Base-by-base conservation (phyloP, 2,113 vertebrate genomes). In the Heliornis fulica region DNA sequence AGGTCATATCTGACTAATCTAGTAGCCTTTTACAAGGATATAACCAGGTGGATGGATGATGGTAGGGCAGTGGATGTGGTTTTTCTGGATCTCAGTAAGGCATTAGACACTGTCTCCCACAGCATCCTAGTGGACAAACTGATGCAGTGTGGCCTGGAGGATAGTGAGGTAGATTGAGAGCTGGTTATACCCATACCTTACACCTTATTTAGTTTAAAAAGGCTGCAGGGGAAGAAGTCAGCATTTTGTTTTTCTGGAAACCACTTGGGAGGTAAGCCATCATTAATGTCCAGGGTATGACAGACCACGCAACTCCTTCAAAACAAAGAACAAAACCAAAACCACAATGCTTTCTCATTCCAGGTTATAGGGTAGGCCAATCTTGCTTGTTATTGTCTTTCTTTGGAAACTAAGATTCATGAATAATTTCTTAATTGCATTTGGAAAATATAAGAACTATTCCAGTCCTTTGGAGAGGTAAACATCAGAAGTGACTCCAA, bases 271-370 rank as follows among this genome's bases (percentile, higher is more conserved):
- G 7, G 4, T 15, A 84, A n/a, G 12, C 3, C 18, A 11, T 36
- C 25, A 50, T 29, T 15, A 48, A 7, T 13, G 20, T 79, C 20
- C 56, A 53, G 51, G 57, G 26, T 2, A 29, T 48, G 34, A 13
- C 46, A 41, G 28, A n/a, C 6, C 34, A 15, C 1, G 0, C 2
- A 75, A 9, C 3, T 61, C 20, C 15, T 70, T 15, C 60, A 8
- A 23, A 72, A 68, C 32, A 7, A 31, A 18, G 82, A 21, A 2
- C 3, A 34, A 43, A 32, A 1, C 51, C 50, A 3, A 69, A 13
- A 11, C 7, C 5, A 61, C 6, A 36, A 1, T 53, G 9, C 18
- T 70, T 8, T 7, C 20, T 77, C 53, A 15, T 69, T 74, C 8
- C 31, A 40, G 9, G 8, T 50, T 63, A 46, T 2, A 11, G 15